Evolutionary conservation across 2,888 invertebrate genomes (phyloP).

Genomic region (Scaptomyza flava): DNA sequence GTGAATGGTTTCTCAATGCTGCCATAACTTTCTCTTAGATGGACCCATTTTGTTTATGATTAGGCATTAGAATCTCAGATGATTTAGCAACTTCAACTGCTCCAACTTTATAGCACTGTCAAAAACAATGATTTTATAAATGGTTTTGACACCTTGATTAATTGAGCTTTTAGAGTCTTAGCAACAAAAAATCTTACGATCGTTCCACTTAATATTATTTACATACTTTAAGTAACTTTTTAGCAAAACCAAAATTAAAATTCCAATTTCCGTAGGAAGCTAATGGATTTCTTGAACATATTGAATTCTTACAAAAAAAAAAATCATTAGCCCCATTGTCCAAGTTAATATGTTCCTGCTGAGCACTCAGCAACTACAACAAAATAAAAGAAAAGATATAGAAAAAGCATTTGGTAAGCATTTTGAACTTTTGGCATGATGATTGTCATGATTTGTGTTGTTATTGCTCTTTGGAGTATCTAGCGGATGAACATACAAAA

Average conservation of each 20-base stretch:
- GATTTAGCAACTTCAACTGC: too few relatives aligned
- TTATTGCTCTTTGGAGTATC: slow-evolving; percentile 20
- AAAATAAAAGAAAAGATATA: slow-evolving; percentile 16
- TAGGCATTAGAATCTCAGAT: too few relatives aligned
- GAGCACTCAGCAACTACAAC: slow-evolving; percentile 17
- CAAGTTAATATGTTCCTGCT: slow-evolving; percentile 46
- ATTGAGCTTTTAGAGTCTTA: too few relatives aligned
- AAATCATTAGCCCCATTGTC: slow-evolving; percentile 19
- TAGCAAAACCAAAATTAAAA: neutral
- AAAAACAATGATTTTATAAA: too few relatives aligned
- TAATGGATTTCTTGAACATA: slow-evolving; percentile 9
- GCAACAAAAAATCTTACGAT: too few relatives aligned
- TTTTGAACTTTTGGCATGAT: slow-evolving; percentile 57
- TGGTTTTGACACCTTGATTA: too few relatives aligned
- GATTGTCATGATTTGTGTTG: slow-evolving; percentile 25
- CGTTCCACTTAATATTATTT: too few relatives aligned
- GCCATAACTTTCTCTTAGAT: too few relatives aligned
- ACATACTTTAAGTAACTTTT: too few relatives aligned
- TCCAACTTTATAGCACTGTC: too few relatives aligned
- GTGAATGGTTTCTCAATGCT: too few relatives aligned
- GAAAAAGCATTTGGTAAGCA: slow-evolving; percentile 69
- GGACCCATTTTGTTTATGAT: too few relatives aligned
- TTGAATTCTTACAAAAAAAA: neutral
- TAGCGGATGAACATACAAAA: slow-evolving; percentile 54
- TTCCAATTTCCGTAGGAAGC: neutral